These are phyloP conservation scores for Cantharis flavilabris DNA, from an alignment of 2,888 invertebrate genomes.

Conservation along the genomic window DNA sequence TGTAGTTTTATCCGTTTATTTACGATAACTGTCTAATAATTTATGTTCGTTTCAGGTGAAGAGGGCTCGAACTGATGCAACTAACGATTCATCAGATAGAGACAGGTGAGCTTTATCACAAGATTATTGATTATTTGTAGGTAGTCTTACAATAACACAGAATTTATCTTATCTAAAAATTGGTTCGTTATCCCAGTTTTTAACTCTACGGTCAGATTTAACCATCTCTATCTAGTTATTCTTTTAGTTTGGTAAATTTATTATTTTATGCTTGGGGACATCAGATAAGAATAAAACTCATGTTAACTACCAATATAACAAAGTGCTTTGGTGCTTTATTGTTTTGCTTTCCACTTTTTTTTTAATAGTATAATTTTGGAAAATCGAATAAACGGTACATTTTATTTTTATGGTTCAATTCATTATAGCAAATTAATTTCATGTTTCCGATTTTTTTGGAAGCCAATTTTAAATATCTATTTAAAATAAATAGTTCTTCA, in stretches of 20 bases:
- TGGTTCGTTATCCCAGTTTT: not conserved
- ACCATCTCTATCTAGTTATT: not conserved
- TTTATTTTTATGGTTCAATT: not conserved
- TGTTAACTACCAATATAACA: conserved; percentile 17
- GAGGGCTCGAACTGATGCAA: conserved; percentile 69
- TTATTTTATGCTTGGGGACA: conserved; percentile 13
- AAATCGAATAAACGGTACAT: not conserved
- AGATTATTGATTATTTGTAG: not conserved
- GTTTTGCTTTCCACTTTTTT: conserved; percentile 4
- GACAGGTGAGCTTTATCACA: conserved; percentile 63
- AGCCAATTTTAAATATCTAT: not conserved
- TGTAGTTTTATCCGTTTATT: not conserved
- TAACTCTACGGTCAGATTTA: not conserved
- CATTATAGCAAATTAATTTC: not conserved
- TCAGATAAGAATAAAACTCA: conserved; percentile 20
- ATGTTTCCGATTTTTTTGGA: not conserved
- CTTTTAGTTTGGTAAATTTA: conserved; percentile 5
- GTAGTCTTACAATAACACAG: not conserved
- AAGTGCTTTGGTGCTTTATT: conserved; percentile 14
- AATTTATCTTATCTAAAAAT: not conserved
- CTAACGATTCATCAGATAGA: conserved; percentile 65
- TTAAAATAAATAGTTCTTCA: not conserved
- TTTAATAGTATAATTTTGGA: conserved; percentile 6
- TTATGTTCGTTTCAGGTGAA: conserved; percentile 62
- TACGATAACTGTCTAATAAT: not conserved